Conservation (phyloP, 1,140 invertebrate genomes). For the Tetramorium parvispinum region DNA sequence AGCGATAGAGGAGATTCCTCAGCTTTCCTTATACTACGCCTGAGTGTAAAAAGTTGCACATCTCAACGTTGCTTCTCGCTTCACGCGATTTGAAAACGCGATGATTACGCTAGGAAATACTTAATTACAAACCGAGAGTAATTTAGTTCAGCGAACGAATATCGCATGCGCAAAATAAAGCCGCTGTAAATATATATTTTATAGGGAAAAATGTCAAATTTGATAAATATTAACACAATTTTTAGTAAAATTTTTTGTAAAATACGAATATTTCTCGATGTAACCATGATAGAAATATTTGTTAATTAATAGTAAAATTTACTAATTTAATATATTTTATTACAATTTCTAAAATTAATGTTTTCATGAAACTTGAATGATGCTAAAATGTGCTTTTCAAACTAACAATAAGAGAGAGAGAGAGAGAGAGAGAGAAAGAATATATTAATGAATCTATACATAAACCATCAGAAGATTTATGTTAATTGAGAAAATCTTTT, state of each 20-base stretch:
- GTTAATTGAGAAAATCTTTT: slow-evolving; percentile 1
- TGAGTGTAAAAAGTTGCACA: background rate
- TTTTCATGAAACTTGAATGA: background rate
- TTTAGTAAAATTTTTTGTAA: background rate
- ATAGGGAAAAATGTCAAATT: background rate
- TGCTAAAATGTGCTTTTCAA: background rate
- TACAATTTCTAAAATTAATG: background rate
- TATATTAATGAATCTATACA: background rate
- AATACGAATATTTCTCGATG: background rate
- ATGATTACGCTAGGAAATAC: background rate
- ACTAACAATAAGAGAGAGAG: background rate
- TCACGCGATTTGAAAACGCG: background rate
- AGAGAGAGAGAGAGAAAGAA: background rate
- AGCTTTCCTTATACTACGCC: background rate
- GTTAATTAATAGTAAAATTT: background rate
- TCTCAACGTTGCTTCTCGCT: background rate
- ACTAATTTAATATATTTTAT: background rate
- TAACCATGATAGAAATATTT: too few species aligned
- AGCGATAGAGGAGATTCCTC: background rate
- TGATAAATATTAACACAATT: background rate
- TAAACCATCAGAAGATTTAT: background rate
- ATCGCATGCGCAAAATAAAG: background rate
- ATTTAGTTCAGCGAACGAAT: background rate
- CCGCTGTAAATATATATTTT: background rate
- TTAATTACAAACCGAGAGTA: background rate